Conservation (phyloP, 2,797 vertebrate genomes). For the Labeo calbasu region DNA sequence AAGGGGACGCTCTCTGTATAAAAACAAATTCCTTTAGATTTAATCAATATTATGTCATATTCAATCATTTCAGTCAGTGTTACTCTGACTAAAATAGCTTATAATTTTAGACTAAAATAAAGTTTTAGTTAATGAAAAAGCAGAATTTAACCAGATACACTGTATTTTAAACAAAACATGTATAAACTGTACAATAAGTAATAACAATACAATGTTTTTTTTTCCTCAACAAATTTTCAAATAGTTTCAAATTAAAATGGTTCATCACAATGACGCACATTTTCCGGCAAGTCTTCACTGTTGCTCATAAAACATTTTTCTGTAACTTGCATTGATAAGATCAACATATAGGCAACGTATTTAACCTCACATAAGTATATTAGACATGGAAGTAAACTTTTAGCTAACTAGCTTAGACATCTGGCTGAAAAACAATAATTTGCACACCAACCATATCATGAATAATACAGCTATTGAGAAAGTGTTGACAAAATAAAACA, state of each 20-base stretch:
- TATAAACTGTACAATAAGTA: not conserved
- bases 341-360: not conserved
- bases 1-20: not conserved
- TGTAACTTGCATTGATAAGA: not conserved
- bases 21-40: not conserved
- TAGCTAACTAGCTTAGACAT: constrained; percentile 7
- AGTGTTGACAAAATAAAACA: constrained; percentile 41
- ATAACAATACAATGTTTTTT: not conserved
- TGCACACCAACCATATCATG: constrained; percentile 2
- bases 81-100: not conserved
- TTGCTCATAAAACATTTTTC: not conserved
- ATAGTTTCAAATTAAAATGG: not conserved
- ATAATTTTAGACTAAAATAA: not conserved
- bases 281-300: not conserved
- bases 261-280: not conserved
- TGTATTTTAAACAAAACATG: not conserved
- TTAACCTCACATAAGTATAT: not conserved
- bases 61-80: not conserved
- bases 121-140: not conserved
- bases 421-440: constrained; percentile 19
- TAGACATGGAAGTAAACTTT: not conserved
- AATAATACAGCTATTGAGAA: constrained; percentile 25
- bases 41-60: not conserved
- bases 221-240: not conserved
- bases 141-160: not conserved